Conservation (phyloP, 2,797 vertebrate species). For the Acridotheres tristis region DNA sequence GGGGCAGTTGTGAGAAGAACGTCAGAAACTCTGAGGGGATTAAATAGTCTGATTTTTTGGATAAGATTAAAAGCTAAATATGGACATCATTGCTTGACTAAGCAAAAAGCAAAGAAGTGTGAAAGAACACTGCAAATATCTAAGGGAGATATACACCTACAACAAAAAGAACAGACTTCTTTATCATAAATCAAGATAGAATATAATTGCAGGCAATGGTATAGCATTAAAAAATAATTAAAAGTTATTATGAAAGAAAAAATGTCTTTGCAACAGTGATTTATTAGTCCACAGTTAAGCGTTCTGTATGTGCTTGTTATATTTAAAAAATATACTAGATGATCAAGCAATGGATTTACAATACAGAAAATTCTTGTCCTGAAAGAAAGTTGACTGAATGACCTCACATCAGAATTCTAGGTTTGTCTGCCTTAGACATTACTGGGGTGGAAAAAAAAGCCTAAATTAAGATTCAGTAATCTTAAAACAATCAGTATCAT, state of each 20-base stretch:
- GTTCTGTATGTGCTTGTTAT: background rate
- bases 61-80: conserved; percentile 13
- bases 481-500: background rate
- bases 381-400: background rate
- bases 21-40: background rate
- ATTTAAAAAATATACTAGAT: background rate
- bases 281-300: background rate
- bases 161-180: background rate
- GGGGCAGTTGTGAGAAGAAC: background rate
- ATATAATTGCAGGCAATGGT: background rate
- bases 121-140: background rate
- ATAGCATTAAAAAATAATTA: background rate
- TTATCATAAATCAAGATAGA: background rate
- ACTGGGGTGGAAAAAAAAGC: background rate
- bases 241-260: background rate
- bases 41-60: background rate
- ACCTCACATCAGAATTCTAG: background rate
- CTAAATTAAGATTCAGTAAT: background rate
- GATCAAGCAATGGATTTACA: background rate
- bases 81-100: background rate
- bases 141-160: background rate
- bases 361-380: background rate
- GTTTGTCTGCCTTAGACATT: background rate
- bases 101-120: background rate
- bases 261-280: background rate